These are phyloP conservation scores for Heliconius melpomene DNA, from an alignment of 1,140 invertebrate species.

Conservation along the genomic window DNA sequence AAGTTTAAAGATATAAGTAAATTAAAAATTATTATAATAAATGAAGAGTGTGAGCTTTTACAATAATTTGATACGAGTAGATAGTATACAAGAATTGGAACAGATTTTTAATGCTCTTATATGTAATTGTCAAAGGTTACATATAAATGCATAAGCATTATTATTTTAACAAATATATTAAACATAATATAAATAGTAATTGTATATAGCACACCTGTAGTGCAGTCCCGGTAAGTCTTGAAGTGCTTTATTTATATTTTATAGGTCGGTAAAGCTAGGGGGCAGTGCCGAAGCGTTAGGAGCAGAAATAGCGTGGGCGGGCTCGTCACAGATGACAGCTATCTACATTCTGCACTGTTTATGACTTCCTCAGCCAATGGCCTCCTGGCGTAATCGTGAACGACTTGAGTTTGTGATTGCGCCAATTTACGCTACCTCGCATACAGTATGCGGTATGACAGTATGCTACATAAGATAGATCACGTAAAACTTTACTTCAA, in stretches of 20 bases:
- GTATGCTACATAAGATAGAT: too few species aligned
- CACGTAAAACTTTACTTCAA: too few species aligned
- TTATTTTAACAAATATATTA: too few species aligned
- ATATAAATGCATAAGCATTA: too few species aligned
- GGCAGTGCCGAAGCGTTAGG: constrained; percentile 53
- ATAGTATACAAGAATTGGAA: too few species aligned
- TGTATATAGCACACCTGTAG: background rate
- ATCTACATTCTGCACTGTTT: constrained; percentile 68
- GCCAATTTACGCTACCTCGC: background rate
- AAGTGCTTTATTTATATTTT: constrained; percentile 23
- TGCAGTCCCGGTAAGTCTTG: background rate
- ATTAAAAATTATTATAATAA: background rate
- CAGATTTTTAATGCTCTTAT: too few species aligned
- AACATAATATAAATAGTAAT: background rate
- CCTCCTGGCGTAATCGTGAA: constrained; percentile 51
- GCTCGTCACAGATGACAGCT: constrained; percentile 73
- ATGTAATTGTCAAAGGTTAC: too few species aligned
- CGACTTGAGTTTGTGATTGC: constrained; percentile 21
- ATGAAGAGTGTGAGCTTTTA: too few species aligned
- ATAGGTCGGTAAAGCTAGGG: constrained; percentile 28
- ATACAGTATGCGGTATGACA: too few species aligned
- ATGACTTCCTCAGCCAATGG: constrained; percentile 79
- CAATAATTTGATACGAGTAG: too few species aligned
- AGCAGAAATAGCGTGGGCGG: constrained; percentile 78
- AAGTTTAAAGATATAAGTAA: background rate